Conservation (phyloP, 2,888 invertebrate genomes). For the Crioceris asparagi region DNA sequence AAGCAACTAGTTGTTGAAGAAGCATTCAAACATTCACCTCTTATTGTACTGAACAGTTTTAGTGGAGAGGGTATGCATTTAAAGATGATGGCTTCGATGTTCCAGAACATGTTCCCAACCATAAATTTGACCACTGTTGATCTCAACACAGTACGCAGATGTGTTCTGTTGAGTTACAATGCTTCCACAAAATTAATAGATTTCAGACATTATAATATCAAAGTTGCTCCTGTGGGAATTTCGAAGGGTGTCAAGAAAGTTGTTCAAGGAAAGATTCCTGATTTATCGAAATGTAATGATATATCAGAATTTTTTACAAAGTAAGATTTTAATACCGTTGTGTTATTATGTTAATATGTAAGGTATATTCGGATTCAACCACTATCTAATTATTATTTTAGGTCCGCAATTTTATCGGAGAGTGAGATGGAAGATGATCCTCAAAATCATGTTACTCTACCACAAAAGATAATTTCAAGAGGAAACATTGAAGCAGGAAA, state of each 20-base stretch:
- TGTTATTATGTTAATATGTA: slow-evolving; percentile 1
- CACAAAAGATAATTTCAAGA: slow-evolving; percentile 64
- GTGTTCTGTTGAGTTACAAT: slow-evolving; percentile 86
- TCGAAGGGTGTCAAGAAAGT: slow-evolving; percentile 88
- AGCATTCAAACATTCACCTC: slow-evolving; percentile 78
- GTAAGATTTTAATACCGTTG: slow-evolving; percentile 45
- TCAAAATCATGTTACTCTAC: slow-evolving; percentile 63
- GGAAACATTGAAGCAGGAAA: slow-evolving; percentile 65
- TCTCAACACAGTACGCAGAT: slow-evolving; percentile 74
- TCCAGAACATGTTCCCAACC: slow-evolving; percentile 97
- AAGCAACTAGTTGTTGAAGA: slow-evolving; percentile 74
- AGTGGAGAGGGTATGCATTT: slow-evolving; percentile 81
- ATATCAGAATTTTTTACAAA: slow-evolving; percentile 80
- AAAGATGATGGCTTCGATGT: slow-evolving; percentile 88
- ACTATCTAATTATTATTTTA: slow-evolving; percentile 28
- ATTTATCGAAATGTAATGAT: slow-evolving; percentile 72
- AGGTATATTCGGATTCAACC: neutral
- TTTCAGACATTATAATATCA: slow-evolving; percentile 91
- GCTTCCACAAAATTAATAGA: slow-evolving; percentile 74
- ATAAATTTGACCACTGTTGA: slow-evolving; percentile 90
- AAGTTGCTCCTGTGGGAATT: slow-evolving; percentile 81
- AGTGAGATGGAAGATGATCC: slow-evolving; percentile 90
- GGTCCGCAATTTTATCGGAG: slow-evolving; percentile 64
- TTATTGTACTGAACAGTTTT: slow-evolving; percentile 85
- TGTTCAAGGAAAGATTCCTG: slow-evolving; percentile 82